phyloP scores from a whole-genome alignment of 1,140 invertebrate genomes.

The Leptinotarsa lineolata region DNA sequence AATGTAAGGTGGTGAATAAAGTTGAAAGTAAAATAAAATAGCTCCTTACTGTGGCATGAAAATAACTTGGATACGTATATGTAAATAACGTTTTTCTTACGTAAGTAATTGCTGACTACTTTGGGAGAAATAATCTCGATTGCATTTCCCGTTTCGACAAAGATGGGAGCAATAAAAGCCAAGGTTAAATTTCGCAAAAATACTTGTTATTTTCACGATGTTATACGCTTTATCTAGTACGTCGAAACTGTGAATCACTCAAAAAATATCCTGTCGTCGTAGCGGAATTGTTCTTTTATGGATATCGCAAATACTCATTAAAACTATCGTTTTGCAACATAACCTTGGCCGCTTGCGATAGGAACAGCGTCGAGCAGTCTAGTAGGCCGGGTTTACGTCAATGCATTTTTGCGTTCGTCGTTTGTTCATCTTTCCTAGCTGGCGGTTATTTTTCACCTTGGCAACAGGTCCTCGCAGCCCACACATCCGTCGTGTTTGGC shows the following conservation, averaged over 20 bases:
- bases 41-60: too few species aligned
- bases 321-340: slow-evolving; percentile 3
- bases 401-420: slow-evolving; percentile 12
- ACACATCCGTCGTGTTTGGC: neutral
- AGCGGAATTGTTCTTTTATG: too few species aligned
- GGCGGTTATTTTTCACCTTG: slow-evolving; percentile 15
- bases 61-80: too few species aligned
- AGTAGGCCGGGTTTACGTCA: slow-evolving; percentile 11
- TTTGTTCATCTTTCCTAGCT: slow-evolving; percentile 12
- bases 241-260: neutral
- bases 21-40: too few species aligned
- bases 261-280: too few species aligned
- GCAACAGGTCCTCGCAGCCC: slow-evolving; percentile 1
- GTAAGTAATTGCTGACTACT: too few species aligned
- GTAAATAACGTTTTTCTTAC: too few species aligned
- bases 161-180: too few species aligned
- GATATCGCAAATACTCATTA: too few species aligned
- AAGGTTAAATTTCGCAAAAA: neutral
- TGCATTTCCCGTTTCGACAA: too few species aligned
- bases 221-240: neutral
- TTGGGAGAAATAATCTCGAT: too few species aligned
- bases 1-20: too few species aligned
- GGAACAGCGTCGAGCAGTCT: slow-evolving; percentile 11
- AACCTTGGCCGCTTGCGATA: neutral
- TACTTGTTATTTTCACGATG: neutral